Evolutionary conservation across 2,113 vertebrate species (phyloP).

Genomic region (Oncorhynchus tshawytscha): DNA sequence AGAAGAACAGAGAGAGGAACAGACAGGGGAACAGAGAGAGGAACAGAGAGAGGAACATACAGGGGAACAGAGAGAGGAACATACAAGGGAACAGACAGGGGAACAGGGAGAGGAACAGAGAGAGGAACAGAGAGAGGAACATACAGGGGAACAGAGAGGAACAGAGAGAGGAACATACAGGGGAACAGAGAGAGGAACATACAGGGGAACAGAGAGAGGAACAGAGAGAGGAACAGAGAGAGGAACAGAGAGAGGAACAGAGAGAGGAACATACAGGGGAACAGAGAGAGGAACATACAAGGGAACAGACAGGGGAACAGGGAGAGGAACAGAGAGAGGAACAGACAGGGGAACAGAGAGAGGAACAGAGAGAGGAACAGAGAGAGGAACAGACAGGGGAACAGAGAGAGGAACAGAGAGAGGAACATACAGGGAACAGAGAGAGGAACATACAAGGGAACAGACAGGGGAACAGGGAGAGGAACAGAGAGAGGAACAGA

Average conservation of each 20-base stretch:
- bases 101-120: background rate
- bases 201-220: background rate
- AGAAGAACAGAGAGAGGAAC: background rate
- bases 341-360: background rate
- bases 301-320: background rate
- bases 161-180: background rate
- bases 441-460: too few species aligned
- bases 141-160: background rate
- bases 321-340: background rate
- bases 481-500: background rate
- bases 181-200: background rate
- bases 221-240: background rate
- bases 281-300: background rate
- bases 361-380: background rate
- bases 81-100: background rate
- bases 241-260: background rate
- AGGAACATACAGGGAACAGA: background rate
- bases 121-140: background rate
- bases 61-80: background rate
- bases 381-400: fast-evolving
- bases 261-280: too few species aligned
- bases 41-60: too few species aligned
- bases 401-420: background rate
- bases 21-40: background rate
- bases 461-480: background rate